phyloP scores from a whole-genome alignment of 2,113 vertebrate genomes.

The Pteruthius melanotis region DNA sequence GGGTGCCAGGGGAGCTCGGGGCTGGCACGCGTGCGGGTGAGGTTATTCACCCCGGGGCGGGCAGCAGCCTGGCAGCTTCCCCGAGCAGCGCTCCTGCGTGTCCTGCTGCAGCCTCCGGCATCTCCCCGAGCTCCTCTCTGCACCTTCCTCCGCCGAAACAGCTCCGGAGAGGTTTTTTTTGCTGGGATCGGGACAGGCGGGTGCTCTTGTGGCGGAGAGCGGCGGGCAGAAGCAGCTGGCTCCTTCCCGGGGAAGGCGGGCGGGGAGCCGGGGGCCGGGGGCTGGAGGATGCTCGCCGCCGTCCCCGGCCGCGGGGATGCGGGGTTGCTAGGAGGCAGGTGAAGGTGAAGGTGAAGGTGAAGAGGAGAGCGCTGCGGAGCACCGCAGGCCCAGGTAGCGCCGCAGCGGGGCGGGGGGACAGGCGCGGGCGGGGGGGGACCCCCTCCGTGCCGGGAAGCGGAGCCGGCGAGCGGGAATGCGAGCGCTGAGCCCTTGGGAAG shows the following conservation, averaged over 20 bases:
- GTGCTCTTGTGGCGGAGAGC: neutral
- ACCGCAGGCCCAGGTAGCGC: constrained; percentile 45
- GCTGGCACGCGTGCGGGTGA: neutral
- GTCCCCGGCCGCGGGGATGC: constrained; percentile 26
- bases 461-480: neutral
- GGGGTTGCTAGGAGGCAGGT: constrained; percentile 68
- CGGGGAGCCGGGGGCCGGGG: neutral
- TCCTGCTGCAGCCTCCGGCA: neutral
- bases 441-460: neutral
- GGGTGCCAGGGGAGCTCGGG: neutral
- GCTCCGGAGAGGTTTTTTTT: neutral
- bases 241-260: neutral
- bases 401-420: neutral
- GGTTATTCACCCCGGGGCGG: neutral
- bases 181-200: neutral
- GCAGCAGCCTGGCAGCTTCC: neutral
- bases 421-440: neutral
- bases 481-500: neutral
- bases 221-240: neutral
- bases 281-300: constrained; percentile 20
- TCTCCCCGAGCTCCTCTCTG: neutral
- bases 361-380: constrained; percentile 17
- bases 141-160: neutral
- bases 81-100: neutral
- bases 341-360: constrained; percentile 47